phyloP scores from a whole-genome alignment of 2,797 vertebrate genomes.

The Amblyraja radiata region DNA sequence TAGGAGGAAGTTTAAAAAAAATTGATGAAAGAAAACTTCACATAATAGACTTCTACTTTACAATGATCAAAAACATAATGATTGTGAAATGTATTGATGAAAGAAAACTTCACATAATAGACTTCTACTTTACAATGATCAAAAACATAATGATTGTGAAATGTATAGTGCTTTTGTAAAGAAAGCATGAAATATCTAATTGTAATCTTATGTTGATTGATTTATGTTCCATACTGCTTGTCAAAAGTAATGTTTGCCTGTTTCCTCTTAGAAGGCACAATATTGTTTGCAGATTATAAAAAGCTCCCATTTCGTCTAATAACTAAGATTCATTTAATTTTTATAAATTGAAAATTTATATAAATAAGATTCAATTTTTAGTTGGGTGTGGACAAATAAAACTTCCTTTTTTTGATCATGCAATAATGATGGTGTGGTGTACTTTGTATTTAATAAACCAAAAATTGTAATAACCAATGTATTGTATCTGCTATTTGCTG shows the following conservation, averaged over 20 bases:
- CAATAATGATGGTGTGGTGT: not conserved
- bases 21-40: too few relatives aligned
- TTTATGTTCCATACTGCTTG: not conserved
- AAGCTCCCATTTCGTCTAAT: not conserved
- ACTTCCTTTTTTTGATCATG: not conserved
- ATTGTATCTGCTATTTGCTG: not conserved
- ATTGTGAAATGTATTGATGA: too few relatives aligned
- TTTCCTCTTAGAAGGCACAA: too few relatives aligned
- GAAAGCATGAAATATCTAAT: too few relatives aligned
- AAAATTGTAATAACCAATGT: not conserved
- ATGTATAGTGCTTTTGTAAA: too few relatives aligned
- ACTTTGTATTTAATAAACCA: not conserved
- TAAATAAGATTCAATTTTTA: not conserved
- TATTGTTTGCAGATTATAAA: not conserved
- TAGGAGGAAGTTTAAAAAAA: too few relatives aligned
- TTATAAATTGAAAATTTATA: not conserved
- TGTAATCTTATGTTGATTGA: not conserved
- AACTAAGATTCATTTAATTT: not conserved
- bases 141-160: too few relatives aligned
- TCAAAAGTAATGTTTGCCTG: not conserved
- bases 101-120: too few relatives aligned
- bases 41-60: too few relatives aligned
- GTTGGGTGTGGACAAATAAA: not conserved
- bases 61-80: too few relatives aligned
- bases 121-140: too few relatives aligned